Percentiles rank a stretch among this genome's conserved stretches.
phyloP scores from a whole-genome alignment of 2,888 invertebrate species.

The Boloria selene region DNA sequence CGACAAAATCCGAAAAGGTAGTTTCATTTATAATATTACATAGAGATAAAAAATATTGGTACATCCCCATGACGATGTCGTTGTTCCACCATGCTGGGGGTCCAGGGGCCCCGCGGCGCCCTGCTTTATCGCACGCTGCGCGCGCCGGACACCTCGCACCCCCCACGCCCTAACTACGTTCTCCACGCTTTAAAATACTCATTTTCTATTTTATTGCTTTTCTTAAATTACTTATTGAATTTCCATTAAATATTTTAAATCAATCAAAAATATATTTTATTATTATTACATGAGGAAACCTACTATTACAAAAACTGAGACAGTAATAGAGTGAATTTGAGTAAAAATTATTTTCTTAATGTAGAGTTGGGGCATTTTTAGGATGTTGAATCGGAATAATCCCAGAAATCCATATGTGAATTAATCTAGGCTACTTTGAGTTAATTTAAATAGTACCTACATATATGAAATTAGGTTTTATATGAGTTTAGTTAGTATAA shows the following conservation, averaged over 20 bases:
- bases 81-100: slow-evolving; percentile 65
- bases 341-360: no score
- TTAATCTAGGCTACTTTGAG: no score
- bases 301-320: no score
- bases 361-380: no score
- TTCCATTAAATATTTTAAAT: slow-evolving; percentile 6
- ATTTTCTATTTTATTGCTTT: slow-evolving; percentile 36
- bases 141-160: slow-evolving; percentile 72
- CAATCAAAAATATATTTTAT: neutral
- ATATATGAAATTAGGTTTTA: no score
- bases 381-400: no score
- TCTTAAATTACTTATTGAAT: slow-evolving; percentile 21
- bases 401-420: no score
- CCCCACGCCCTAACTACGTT: slow-evolving; percentile 43
- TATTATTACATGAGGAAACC: neutral
- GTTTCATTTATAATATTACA: neutral
- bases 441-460: no score
- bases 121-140: slow-evolving; percentile 80
- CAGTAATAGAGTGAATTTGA: no score
- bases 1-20: no score
- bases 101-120: slow-evolving; percentile 77
- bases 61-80: slow-evolving; percentile 50
- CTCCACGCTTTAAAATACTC: slow-evolving; percentile 38
- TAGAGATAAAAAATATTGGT: neutral
- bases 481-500: no score